Base-by-base conservation (phyloP, 2,888 invertebrate species). In the Seira sanloemensis region DNA sequence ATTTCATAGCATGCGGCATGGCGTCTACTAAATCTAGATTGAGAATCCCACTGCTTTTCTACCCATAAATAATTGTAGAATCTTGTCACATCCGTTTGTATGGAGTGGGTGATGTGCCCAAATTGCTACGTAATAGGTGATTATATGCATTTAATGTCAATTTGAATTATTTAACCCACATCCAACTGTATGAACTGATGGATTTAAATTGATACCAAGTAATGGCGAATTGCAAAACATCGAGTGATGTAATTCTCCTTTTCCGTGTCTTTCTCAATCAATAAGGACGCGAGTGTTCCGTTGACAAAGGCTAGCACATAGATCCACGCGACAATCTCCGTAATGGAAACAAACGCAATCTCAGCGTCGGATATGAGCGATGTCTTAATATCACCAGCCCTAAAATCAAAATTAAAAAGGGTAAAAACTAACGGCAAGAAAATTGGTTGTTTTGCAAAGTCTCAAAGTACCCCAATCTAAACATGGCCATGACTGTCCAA, bases 221-320 rank as follows among this genome's bases (percentile, higher is more conserved):
- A 88, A 7, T 80, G 81, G 1, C 73, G 74, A 21, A 89, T 88
- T 1, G 88, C 88, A 65, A 88, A 88, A 37, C 86, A 75, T 25
- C 89, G 19, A 0, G 85, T 86, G 0, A 85, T 9, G 69, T 85
- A 88, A 9, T 85, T 83, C 72, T 88, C 86, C 24, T 85, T 73
- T 74, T 89, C 89, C 0, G 87, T 86, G 65, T 89, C 89, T 25
- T 84, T 86, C 54, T 89, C 89, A 23, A 89, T 86, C 2, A 89
- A 76, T 0, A 89, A n/a, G 0, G 88, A 88, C 0, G 88, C 86
- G 18, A 89, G 67, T 0, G 85, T 82, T 9, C 89, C 89, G 23
- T 19, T 71, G 0, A 89, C 86, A 18, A 83, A 73, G 1, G 86
- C 86, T 7, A 89, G 50, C 0, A 87, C 75, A 62, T 84, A 88